A percentile compares a stretch with the other conserved stretches of the same genome.
These are phyloP conservation scores for Penaeus japonicus DNA, from an alignment of 1,140 invertebrate species.

Conservation along the genomic window DNA sequence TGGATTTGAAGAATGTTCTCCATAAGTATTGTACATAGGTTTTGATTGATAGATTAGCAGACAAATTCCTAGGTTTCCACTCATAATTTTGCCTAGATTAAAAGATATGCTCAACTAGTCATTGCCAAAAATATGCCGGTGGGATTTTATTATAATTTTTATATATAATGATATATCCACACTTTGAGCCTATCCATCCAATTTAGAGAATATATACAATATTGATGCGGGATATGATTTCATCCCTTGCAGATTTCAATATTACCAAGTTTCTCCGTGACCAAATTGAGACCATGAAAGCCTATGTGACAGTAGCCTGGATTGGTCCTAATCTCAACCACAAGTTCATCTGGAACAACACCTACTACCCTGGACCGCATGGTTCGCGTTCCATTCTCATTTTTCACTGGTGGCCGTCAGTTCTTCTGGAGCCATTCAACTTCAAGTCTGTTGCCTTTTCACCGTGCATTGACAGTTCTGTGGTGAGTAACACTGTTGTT, in stretches of 20 bases:
- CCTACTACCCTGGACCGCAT: background rate
- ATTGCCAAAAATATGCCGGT: too few relatives aligned
- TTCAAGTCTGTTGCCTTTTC: conserved; percentile 53
- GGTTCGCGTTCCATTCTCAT: conserved; percentile 42
- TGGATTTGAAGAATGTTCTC: too few relatives aligned
- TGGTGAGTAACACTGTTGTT: background rate
- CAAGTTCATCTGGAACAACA: conserved; percentile 37
- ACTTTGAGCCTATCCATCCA: conserved; percentile 65
- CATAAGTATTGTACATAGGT: too few relatives aligned
- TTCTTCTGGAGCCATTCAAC: conserved; percentile 50
- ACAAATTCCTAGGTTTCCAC: too few relatives aligned
- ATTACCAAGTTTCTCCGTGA: conserved; percentile 37
- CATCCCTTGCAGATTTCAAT: conserved; percentile 17
- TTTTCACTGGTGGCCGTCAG: conserved; percentile 53
- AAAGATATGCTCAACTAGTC: too few relatives aligned
- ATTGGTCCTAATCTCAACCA: conserved; percentile 53
- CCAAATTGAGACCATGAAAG: conserved; percentile 58
- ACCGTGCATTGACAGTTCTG: conserved; percentile 49
- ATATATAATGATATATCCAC: conserved; percentile 72
- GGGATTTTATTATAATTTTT: conserved; percentile 66
- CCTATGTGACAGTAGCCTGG: conserved; percentile 47
- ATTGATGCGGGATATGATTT: background rate
- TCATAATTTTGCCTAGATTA: too few relatives aligned
- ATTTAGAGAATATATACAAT: conserved; percentile 62
- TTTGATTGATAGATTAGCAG: too few relatives aligned